These are phyloP conservation scores for Leptoteleia sp. DNA, from an alignment of 1,140 invertebrate genomes.

Conservation along the genomic window DNA sequence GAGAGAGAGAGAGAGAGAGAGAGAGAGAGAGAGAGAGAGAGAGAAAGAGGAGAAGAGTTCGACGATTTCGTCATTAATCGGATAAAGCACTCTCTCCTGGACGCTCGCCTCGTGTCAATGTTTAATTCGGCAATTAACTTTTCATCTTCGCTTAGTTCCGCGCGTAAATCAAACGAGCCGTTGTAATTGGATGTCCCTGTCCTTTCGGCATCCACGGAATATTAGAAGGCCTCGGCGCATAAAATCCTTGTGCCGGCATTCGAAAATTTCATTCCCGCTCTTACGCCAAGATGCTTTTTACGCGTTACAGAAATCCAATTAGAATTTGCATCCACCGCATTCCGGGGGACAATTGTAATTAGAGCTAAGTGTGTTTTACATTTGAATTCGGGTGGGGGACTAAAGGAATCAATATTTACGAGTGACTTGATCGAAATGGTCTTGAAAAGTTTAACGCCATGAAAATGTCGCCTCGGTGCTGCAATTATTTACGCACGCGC, in stretches of 20 bases:
- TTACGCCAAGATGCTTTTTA: constrained; percentile 16
- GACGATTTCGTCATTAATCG: background rate
- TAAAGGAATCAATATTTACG: constrained; percentile 22
- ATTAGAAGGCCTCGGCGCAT: background rate
- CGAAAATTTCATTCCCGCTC: constrained; percentile 2
- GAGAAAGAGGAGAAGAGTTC: too few species aligned
- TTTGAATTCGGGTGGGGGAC: constrained; percentile 1
- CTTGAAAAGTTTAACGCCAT: constrained; percentile 2
- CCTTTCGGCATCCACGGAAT: background rate
- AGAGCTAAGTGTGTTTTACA: constrained; percentile 23
- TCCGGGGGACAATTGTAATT: constrained; percentile 27
- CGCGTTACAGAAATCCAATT: constrained; percentile 27
- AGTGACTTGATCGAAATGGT: constrained; percentile 10
- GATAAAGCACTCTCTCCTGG: constrained; percentile 2
- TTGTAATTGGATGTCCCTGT: constrained; percentile 2
- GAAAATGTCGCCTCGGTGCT: constrained; percentile 4
- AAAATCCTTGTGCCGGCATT: background rate
- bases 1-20: too few species aligned
- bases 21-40: too few species aligned
- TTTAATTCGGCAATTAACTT: constrained; percentile 33
- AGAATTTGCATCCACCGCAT: constrained; percentile 25
- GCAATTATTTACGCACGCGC: too few species aligned
- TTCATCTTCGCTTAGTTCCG: constrained; percentile 7
- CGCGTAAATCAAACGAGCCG: constrained; percentile 12
- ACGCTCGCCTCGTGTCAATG: constrained; percentile 13